These are phyloP conservation scores for Palythoa grandis DNA, from an alignment of 92 coral and sea anemone species.

Conservation along the genomic window DNA sequence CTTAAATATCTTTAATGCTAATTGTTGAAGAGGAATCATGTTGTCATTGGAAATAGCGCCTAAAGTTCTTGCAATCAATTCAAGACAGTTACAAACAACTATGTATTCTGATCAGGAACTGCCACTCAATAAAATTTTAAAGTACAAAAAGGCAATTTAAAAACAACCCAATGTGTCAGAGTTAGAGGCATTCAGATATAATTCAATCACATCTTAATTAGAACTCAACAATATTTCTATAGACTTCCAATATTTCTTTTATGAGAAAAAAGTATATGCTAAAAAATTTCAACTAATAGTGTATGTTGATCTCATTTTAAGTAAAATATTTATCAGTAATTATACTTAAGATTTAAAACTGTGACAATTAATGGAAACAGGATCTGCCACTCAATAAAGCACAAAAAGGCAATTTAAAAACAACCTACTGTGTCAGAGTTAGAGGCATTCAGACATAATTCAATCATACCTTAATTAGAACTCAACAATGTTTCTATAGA, in stretches of 20 bases:
- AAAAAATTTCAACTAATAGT: neutral
- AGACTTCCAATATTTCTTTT: neutral
- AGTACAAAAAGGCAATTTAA: constrained; percentile 5
- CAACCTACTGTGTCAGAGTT: neutral
- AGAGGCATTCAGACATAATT: neutral
- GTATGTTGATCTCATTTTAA: neutral
- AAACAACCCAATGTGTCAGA: neutral
- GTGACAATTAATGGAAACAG: neutral
- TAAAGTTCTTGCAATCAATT: constrained; percentile 1
- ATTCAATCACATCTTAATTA: constrained; percentile 1
- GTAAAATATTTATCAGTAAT: neutral
- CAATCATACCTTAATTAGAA: neutral
- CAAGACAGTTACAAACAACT: neutral
- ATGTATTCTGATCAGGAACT: neutral
- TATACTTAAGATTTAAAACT: neutral
- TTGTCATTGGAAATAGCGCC: neutral
- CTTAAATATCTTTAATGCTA: neutral
- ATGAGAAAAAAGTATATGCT: neutral
- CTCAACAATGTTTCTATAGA: neutral
- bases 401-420: constrained; percentile 10
- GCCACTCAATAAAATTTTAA: neutral
- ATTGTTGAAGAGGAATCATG: neutral
- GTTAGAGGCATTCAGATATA: neutral
- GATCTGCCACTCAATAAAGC: neutral
- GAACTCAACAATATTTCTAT: neutral